Evolutionary conservation across 2,888 invertebrate genomes (phyloP).

Genomic region (Agrotis exclamationis): DNA sequence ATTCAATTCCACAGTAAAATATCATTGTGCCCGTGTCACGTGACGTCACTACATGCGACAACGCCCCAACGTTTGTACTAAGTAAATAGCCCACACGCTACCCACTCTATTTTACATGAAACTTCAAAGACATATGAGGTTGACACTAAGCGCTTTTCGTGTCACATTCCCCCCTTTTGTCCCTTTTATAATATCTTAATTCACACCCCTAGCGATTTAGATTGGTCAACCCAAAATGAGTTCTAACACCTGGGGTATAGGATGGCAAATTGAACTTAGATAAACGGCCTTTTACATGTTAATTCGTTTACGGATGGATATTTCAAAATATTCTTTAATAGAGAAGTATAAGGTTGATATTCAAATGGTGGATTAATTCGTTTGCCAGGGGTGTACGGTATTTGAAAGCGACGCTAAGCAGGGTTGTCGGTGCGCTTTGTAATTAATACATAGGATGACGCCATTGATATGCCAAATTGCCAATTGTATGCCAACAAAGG

Average conservation of each 20-base stretch:
- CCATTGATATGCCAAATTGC: conserved; percentile 88
- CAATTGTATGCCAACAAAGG: conserved; percentile 77
- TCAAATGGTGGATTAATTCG: conserved; percentile 42
- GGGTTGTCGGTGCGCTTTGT: conserved; percentile 85
- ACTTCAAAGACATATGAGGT: conserved; percentile 86
- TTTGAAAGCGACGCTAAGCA: conserved; percentile 82
- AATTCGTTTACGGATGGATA: conserved; percentile 71
- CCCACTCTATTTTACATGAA: conserved; percentile 74
- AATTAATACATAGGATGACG: conserved; percentile 88
- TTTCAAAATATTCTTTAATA: conserved; percentile 67
- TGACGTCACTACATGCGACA: conserved; percentile 65
- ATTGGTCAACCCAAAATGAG: conserved; percentile 53
- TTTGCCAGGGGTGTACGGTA: conserved; percentile 82
- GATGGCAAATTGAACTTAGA: conserved; percentile 58
- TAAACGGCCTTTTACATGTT: conserved; percentile 78
- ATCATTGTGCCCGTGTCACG: conserved; percentile 52
- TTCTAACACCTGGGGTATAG: conserved; percentile 53
- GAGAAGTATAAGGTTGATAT: conserved; percentile 60
- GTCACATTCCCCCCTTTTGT: conserved; percentile 84
- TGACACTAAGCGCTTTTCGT: conserved; percentile 88
- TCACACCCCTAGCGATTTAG: conserved; percentile 86
- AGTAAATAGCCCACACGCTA: conserved; percentile 76
- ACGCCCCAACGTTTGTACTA: conserved; percentile 70
- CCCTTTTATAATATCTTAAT: conserved; percentile 88
- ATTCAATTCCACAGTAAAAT: conserved; percentile 44